These are phyloP conservation scores for Apamea monoglypha DNA, from an alignment of 2,888 invertebrate genomes.

Conservation along the genomic window DNA sequence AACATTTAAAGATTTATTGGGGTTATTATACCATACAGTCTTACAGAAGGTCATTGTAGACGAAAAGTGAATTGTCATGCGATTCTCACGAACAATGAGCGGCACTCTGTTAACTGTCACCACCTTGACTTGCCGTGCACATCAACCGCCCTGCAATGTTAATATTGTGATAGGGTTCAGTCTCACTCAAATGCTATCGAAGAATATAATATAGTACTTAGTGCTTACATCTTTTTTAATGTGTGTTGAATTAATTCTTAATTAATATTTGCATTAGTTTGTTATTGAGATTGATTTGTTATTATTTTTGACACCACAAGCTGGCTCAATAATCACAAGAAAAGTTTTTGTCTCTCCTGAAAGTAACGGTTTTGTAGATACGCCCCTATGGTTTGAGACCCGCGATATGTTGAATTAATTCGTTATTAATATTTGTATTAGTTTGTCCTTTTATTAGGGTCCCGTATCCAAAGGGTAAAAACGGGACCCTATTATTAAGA, in stretches of 20 bases:
- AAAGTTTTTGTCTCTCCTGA: no score
- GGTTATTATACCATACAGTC: conserved; percentile 1
- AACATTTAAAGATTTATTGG: not conserved
- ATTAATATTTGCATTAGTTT: not conserved
- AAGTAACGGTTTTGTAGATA: not conserved
- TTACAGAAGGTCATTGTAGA: not conserved
- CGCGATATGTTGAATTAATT: not conserved
- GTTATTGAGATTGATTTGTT: not conserved
- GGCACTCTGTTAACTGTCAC: not conserved
- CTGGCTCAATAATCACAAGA: no score
- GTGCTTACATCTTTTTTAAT: no score
- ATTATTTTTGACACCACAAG: no score
- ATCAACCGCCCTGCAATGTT: not conserved
- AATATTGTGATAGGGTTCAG: not conserved
- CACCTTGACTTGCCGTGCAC: not conserved
- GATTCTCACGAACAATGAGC: not conserved
- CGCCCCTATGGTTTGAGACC: not conserved
- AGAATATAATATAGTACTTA: not conserved
- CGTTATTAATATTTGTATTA: not conserved
- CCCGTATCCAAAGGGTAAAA: no score
- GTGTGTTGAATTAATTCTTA: not conserved
- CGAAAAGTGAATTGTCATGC: not conserved
- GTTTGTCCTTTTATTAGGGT: not conserved
- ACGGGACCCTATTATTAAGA: no score
- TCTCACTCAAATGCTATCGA: not conserved